A percentile compares a stretch with the other conserved stretches of the same genome.
These are phyloP conservation scores for Mesochorus sp. DNA, from an alignment of 2,888 invertebrate species.

Conservation along the genomic window DNA sequence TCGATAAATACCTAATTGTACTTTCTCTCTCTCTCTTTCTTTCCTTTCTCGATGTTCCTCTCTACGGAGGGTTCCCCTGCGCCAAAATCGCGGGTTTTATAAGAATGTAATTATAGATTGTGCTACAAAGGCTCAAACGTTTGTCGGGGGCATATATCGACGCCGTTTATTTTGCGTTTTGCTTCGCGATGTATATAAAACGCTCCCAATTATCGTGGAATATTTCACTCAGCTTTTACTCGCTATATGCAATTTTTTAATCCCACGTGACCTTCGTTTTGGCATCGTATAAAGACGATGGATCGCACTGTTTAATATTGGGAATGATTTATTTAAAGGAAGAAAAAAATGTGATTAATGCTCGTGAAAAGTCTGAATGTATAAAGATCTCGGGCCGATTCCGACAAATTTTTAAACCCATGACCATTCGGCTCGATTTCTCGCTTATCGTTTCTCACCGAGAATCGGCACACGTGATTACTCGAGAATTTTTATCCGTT, in stretches of 20 bases:
- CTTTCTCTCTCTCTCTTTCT: conserved; percentile 27
- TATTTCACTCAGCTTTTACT: conserved; percentile 60
- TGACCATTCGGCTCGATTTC: too few species aligned
- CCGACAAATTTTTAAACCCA: too few species aligned
- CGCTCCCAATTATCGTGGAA: conserved; percentile 64
- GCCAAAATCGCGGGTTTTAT: conserved; percentile 33
- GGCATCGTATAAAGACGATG: conserved; percentile 28
- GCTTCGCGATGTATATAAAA: conserved; percentile 31
- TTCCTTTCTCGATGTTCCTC: conserved; percentile 51
- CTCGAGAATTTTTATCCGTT: conserved; percentile 30
- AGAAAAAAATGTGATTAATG: neutral
- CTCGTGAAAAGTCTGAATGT: too few species aligned
- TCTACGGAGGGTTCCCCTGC: conserved; percentile 25
- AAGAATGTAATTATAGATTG: conserved; percentile 62
- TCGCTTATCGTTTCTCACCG: too few species aligned
- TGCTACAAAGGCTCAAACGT: conserved; percentile 41
- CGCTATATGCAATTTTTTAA: neutral
- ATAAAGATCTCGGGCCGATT: too few species aligned
- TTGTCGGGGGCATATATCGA: conserved; percentile 55
- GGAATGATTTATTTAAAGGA: neutral
- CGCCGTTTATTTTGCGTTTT: conserved; percentile 39
- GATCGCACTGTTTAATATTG: conserved; percentile 35
- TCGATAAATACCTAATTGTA: conserved; percentile 77
- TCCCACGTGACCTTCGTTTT: neutral
- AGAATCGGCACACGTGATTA: conserved; percentile 25